Evolutionary conservation across 2,113 vertebrate genomes (phyloP).

Genomic region (Phylloscopus trochiloides): DNA sequence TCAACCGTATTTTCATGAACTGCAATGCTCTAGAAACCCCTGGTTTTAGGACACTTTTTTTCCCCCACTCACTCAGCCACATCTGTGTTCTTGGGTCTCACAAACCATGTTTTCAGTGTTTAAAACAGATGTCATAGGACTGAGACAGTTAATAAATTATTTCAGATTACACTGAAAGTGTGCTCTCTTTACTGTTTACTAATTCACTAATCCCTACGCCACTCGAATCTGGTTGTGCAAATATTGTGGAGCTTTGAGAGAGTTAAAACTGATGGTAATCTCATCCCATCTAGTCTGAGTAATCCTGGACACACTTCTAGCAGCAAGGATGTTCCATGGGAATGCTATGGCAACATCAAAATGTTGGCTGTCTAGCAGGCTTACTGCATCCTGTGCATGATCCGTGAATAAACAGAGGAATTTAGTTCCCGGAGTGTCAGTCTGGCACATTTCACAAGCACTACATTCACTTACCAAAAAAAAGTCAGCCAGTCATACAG

Average conservation of each 20-base stretch:
- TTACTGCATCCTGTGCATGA: conserved; percentile 52
- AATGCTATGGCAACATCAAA: conserved; percentile 61
- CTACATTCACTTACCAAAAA: neutral
- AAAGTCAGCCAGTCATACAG: neutral
- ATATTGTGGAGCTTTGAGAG: neutral
- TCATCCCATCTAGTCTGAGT: neutral
- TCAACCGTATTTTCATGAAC: neutral
- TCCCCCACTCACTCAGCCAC: neutral
- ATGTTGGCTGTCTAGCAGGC: conserved; percentile 42
- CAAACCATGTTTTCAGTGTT: neutral
- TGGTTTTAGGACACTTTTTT: neutral
- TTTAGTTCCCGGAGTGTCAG: conserved; percentile 44
- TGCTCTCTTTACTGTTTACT: neutral
- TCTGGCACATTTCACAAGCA: conserved; percentile 59
- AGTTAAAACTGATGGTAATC: neutral
- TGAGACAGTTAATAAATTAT: neutral
- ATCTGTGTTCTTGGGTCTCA: neutral
- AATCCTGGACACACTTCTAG: conserved; percentile 8
- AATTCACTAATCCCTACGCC: neutral
- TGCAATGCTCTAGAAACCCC: neutral
- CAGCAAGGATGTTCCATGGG: neutral
- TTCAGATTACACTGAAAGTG: neutral
- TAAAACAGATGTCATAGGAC: neutral
- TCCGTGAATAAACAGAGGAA: conserved; percentile 53
- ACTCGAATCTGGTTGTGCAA: neutral